A percentile compares a stretch with the other conserved stretches of the same genome.
These are phyloP conservation scores for Odontophorus gujanensis DNA, from an alignment of 2,113 vertebrate species.

Conservation along the genomic window DNA sequence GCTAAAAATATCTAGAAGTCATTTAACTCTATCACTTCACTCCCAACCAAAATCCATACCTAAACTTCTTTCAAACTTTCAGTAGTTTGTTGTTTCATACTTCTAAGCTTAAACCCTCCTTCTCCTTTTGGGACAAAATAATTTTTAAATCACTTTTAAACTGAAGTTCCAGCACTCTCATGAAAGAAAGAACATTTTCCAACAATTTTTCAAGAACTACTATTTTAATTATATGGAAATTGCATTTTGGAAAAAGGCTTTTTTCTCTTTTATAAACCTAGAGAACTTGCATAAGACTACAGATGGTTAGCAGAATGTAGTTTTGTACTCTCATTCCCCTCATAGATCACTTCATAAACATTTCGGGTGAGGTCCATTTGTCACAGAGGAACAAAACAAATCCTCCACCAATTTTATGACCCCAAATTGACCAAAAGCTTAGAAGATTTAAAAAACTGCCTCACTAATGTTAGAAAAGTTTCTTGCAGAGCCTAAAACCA, in stretches of 20 bases:
- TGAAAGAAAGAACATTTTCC: background rate
- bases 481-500: fast-evolving
- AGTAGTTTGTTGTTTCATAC: background rate
- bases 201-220: background rate
- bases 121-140: background rate
- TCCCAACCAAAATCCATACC: background rate
- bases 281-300: background rate
- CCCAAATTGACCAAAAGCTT: background rate
- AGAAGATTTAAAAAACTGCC: background rate
- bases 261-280: background rate
- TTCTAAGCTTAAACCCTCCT: background rate
- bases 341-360: background rate
- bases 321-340: background rate
- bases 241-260: background rate
- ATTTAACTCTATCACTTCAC: background rate
- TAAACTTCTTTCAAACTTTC: background rate
- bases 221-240: background rate
- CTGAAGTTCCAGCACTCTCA: background rate
- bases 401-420: background rate
- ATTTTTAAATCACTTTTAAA: background rate
- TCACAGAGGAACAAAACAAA: background rate
- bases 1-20: background rate
- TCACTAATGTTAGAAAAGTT: background rate
- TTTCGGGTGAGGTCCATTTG: background rate
- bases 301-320: background rate